A percentile compares a stretch with the other conserved stretches of the same genome.
phyloP scores from a whole-genome alignment of 1,140 invertebrate species.

The Formica selysi region DNA sequence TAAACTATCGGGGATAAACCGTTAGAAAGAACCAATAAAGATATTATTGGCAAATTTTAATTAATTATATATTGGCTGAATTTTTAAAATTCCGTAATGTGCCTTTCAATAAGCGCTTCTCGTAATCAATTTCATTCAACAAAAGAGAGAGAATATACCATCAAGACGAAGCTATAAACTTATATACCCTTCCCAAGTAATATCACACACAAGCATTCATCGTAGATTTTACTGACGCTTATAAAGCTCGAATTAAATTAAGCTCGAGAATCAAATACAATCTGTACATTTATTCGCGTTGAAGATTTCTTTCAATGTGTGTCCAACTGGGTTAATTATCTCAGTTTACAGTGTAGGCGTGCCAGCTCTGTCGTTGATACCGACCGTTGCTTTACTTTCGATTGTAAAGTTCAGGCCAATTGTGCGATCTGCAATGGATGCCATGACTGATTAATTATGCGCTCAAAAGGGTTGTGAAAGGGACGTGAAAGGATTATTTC shows the following conservation, averaged over 20 bases:
- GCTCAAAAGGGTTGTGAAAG: neutral
- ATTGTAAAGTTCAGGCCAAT: constrained; percentile 9
- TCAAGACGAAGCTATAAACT: neutral
- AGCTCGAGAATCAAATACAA: neutral
- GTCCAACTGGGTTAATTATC: constrained; percentile 25
- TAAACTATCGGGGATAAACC: too few relatives aligned
- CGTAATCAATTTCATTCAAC: neutral
- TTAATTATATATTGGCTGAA: neutral
- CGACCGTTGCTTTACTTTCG: neutral
- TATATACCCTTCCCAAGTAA: neutral
- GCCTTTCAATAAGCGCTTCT: neutral
- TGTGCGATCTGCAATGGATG: constrained; percentile 15
- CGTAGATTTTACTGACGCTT: neutral
- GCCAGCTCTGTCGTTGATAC: neutral
- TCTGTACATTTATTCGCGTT: neutral
- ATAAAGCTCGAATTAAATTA: constrained; percentile 15
- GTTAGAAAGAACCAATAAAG: neutral
- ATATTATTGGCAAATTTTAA: neutral
- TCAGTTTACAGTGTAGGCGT: neutral
- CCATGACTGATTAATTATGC: constrained; percentile 46
- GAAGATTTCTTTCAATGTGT: neutral
- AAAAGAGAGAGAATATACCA: neutral
- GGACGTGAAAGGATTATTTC: constrained; percentile 13
- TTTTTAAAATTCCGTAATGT: neutral
- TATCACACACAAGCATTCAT: neutral